Percentiles rank a stretch among this genome's conserved stretches.
These are phyloP conservation scores for Zaprionus ghesquierei DNA, from an alignment of 1,140 invertebrate species.

Conservation along the genomic window DNA sequence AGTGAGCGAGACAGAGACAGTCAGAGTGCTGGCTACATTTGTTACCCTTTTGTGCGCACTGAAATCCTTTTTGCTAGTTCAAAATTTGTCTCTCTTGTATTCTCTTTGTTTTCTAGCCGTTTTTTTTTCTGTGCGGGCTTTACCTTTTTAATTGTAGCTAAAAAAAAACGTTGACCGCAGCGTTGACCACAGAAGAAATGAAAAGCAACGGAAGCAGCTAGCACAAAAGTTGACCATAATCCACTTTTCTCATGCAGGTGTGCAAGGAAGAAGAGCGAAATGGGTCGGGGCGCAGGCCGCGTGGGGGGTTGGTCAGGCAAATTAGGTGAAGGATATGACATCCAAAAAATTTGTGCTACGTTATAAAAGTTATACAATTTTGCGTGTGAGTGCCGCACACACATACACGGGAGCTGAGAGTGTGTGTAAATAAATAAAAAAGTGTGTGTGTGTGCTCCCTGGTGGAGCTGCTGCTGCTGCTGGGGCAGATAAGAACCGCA, in stretches of 20 bases:
- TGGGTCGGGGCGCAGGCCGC: too few relatives aligned
- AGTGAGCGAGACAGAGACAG: background rate
- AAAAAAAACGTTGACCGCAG: slow-evolving; percentile 51
- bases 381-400: background rate
- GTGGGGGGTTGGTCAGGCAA: slow-evolving; percentile 34
- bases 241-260: slow-evolving; percentile 45
- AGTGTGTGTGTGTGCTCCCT: background rate
- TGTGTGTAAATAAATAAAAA: slow-evolving; percentile 44
- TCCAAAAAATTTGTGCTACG: slow-evolving; percentile 26
- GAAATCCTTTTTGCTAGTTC: slow-evolving; percentile 7
- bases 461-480: background rate
- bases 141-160: slow-evolving; percentile 60
- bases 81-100: slow-evolving; percentile 27
- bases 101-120: slow-evolving; percentile 11
- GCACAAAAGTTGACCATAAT: slow-evolving; percentile 68
- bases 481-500: slow-evolving; percentile 8
- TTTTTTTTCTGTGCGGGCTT: slow-evolving; percentile 10
- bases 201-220: slow-evolving; percentile 34
- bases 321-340: slow-evolving; percentile 72
- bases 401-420: background rate
- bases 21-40: slow-evolving; percentile 1
- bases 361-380: slow-evolving; percentile 3
- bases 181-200: slow-evolving; percentile 41
- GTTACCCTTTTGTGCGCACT: slow-evolving; percentile 33
- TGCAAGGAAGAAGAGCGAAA: background rate